Evolutionary conservation across 2,797 vertebrate species (phyloP).

Genomic region (Malurus leucopterus): DNA sequence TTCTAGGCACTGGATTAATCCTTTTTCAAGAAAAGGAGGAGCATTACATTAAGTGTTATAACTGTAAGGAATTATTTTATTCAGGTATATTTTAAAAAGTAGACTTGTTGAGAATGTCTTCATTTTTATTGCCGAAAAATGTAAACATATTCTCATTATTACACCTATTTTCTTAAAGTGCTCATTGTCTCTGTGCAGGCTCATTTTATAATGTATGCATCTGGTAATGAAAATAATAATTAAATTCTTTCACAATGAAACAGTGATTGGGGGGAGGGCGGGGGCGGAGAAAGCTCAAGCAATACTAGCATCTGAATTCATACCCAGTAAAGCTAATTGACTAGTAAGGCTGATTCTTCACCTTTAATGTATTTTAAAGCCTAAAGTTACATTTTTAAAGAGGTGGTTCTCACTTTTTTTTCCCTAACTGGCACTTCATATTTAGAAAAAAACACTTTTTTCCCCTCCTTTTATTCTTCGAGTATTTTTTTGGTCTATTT

Average conservation of each 20-base stretch:
- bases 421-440: not conserved
- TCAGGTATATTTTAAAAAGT: not conserved
- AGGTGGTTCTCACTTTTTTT: not conserved
- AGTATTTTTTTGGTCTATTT: not conserved
- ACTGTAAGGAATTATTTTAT: not conserved
- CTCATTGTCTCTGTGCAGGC: not conserved
- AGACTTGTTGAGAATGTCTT: not conserved
- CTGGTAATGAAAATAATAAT: constrained; percentile 55
- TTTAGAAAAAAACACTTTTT: not conserved
- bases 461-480: fast-evolving
- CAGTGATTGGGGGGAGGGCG: not conserved
- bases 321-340: not conserved
- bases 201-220: constrained; percentile 27
- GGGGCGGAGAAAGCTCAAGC: not conserved
- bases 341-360: not conserved
- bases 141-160: constrained; percentile 18
- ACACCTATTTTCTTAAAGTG: constrained; percentile 1
- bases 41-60: not conserved
- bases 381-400: not conserved
- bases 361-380: not conserved
- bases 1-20: not conserved
- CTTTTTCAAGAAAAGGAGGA: not conserved
- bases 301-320: not conserved
- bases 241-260: constrained; percentile 42
- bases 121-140: not conserved